phyloP scores from a whole-genome alignment of 1,140 invertebrate species.

The Drosophila virilis region DNA sequence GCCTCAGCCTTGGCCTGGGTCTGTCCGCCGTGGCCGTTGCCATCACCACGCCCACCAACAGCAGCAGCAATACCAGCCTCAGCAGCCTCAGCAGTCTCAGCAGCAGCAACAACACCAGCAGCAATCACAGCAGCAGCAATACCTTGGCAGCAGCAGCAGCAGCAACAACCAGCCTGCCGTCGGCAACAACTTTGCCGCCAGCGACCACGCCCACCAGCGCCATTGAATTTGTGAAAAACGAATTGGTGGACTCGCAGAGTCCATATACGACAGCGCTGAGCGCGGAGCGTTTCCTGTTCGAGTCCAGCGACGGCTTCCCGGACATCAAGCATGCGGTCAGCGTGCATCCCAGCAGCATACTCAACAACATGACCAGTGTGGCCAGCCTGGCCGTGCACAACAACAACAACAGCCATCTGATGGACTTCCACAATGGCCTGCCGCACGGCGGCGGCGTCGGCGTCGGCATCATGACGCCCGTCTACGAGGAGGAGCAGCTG shows the following conservation, averaged over 20 bases:
- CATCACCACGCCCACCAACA: conserved; percentile 32
- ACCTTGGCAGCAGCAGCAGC: conserved; percentile 17
- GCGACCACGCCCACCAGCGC: conserved; percentile 63
- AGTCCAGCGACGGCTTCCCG: conserved; percentile 70
- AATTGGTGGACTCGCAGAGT: conserved; percentile 78
- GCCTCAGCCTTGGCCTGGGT: conserved; percentile 31
- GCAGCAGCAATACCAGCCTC: conserved; percentile 28
- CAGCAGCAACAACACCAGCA: conserved; percentile 32
- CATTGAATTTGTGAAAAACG: conserved; percentile 83
- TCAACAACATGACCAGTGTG: conserved; percentile 52
- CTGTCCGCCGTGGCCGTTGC: conserved; percentile 36
- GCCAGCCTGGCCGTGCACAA: conserved; percentile 43
- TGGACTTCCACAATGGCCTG: conserved; percentile 67
- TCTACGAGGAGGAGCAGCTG: conserved; percentile 69
- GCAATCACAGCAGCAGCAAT: conserved; percentile 22
- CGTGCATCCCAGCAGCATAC: conserved; percentile 55
- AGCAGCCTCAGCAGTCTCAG: conserved; percentile 25
- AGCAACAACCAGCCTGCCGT: conserved; percentile 5
- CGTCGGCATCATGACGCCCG: conserved; percentile 55
- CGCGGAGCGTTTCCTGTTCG: conserved; percentile 80
- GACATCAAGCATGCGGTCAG: conserved; percentile 83
- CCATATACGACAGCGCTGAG: conserved; percentile 80
- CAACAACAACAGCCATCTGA: conserved; percentile 58
- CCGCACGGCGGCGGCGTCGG: conserved; percentile 27
- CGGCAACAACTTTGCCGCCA: conserved; percentile 12